Evolutionary conservation across 2,113 vertebrate species (phyloP).

Genomic region (Triplophysa tibetana): DNA sequence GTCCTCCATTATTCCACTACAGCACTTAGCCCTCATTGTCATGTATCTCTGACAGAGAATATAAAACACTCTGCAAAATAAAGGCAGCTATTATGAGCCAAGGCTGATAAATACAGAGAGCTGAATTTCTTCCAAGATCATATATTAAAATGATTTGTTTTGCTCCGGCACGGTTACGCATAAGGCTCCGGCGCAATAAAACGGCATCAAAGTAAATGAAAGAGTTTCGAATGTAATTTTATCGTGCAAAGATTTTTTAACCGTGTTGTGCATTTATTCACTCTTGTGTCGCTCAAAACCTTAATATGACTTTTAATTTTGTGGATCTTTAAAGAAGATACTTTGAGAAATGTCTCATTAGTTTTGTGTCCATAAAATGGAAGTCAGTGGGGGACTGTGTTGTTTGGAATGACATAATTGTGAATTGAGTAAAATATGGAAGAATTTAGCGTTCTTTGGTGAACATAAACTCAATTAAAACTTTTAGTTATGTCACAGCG

Average conservation of each 20-base stretch:
- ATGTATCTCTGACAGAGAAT: conserved; percentile 21
- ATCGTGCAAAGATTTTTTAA: background rate
- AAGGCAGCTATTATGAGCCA: conserved; percentile 36
- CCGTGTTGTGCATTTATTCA: background rate
- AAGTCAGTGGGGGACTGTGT: too few relatives aligned
- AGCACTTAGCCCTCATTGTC: conserved; percentile 43
- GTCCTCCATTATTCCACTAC: conserved; percentile 45
- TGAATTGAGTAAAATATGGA: too few relatives aligned
- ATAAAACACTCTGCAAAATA: conserved; percentile 36
- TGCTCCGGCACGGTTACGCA: background rate
- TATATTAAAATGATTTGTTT: conserved; percentile 18
- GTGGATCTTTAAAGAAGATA: too few relatives aligned
- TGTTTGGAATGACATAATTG: too few relatives aligned
- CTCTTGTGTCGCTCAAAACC: too few relatives aligned
- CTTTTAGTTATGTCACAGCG: too few relatives aligned
- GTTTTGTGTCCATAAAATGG: too few relatives aligned
- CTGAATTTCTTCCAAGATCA: conserved; percentile 14
- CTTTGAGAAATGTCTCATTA: too few relatives aligned
- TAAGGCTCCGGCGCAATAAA: background rate
- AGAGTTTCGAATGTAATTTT: background rate
- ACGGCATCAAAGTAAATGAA: background rate
- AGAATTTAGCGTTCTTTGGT: too few relatives aligned
- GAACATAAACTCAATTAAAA: too few relatives aligned
- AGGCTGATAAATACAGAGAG: conserved; percentile 21
- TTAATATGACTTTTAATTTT: too few relatives aligned